These are phyloP conservation scores for Strix aluco DNA, from an alignment of 2,113 vertebrate genomes.

Conservation along the genomic window DNA sequence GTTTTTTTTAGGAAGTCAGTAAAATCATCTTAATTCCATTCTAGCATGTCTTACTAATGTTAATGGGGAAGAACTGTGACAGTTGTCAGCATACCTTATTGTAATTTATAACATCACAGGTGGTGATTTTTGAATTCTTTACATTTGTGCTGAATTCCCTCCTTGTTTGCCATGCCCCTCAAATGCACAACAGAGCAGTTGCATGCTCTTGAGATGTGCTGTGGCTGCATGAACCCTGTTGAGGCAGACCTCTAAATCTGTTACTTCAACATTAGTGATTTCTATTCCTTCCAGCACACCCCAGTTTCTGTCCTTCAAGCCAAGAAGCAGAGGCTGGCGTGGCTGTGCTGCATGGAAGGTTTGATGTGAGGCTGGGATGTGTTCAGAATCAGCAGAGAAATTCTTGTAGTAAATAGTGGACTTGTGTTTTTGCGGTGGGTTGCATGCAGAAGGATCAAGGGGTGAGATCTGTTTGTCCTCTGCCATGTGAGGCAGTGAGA, in stretches of 20 bases:
- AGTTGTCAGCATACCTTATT: background rate
- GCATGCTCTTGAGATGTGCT: background rate
- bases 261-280: background rate
- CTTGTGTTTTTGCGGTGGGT: background rate
- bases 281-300: rapidly evolving
- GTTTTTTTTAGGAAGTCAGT: background rate
- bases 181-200: background rate
- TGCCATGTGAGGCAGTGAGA: background rate
- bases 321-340: background rate
- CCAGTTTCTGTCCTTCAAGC: background rate
- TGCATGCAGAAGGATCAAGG: background rate
- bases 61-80: background rate
- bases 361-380: background rate
- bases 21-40: background rate
- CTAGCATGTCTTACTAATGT: background rate
- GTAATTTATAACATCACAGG: background rate
- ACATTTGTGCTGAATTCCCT: background rate
- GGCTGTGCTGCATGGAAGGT: rapidly evolving
- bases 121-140: background rate
- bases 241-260: background rate
- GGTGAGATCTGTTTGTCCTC: background rate
- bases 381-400: background rate
- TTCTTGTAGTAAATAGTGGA: background rate
- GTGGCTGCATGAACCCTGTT: background rate
- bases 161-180: background rate